These are phyloP conservation scores for Euphydryas editha DNA, from an alignment of 2,888 invertebrate species.

Conservation along the genomic window DNA sequence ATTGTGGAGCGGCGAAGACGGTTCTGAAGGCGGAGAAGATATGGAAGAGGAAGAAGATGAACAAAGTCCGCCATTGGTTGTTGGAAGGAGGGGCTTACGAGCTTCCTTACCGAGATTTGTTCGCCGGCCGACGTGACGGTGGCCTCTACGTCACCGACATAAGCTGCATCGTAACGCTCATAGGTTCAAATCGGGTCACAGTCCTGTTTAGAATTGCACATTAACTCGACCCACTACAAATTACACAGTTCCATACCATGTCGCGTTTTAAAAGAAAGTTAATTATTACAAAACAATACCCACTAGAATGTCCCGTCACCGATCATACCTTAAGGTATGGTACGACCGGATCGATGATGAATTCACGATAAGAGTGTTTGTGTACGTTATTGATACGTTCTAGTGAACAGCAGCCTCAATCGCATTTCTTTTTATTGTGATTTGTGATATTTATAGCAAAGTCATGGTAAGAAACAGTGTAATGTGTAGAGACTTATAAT, in stretches of 20 bases:
- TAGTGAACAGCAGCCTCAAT: too few relatives aligned
- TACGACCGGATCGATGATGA: background rate
- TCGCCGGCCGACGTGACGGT: conserved; percentile 75
- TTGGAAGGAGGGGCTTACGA: conserved; percentile 67
- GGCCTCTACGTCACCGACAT: conserved; percentile 64
- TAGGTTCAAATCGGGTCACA: conserved; percentile 47
- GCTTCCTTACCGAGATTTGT: conserved; percentile 66
- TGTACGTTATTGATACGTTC: too few relatives aligned
- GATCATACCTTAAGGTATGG: too few relatives aligned
- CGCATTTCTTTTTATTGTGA: too few relatives aligned
- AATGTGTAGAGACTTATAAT: background rate
- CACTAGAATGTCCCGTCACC: too few relatives aligned
- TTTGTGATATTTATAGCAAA: too few relatives aligned
- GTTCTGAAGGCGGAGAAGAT: conserved; percentile 62
- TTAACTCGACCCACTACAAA: background rate
- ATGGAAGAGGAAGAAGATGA: conserved; percentile 75
- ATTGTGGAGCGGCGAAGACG: conserved; percentile 74
- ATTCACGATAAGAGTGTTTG: too few relatives aligned
- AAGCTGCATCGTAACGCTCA: conserved; percentile 60
- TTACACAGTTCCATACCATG: too few relatives aligned
- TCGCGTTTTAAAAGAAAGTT: too few relatives aligned
- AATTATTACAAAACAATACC: too few relatives aligned
- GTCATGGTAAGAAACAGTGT: too few relatives aligned
- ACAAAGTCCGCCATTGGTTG: conserved; percentile 71
- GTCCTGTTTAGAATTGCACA: conserved; percentile 34